Evolutionary conservation across 2,888 invertebrate genomes (phyloP), one percentile per base, ranked within the genome.

Genomic region (Euspilapteryx auroguttella): DNA sequence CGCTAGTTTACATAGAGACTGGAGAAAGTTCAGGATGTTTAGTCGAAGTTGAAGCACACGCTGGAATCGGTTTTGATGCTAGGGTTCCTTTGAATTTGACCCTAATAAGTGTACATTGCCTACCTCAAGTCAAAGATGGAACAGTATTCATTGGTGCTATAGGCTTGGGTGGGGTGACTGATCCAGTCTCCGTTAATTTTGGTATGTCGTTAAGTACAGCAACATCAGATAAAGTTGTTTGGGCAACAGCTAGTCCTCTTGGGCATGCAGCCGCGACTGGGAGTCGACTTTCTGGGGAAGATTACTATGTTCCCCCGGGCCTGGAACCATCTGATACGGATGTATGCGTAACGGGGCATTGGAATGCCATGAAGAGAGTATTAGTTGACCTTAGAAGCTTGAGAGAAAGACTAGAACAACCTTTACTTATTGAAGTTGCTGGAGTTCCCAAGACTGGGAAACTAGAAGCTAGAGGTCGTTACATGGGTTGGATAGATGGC

Each of bases 281-380:
- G 11, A 42, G 44, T 17, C 49, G 41, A 39, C 38, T 58, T 27
- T 50, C 55, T 8, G 37, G 34, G 20, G 55, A 66, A 22, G 71
- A 71, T 36, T 47, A 35, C 31, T 75, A 50, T 40, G 30, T 68
- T 22, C 55, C 61, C 13, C 37, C 44, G 14, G 55, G 59, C 33
- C 42, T 69, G 30, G 35, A 39, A 21, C 34, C 36, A 8, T 37
- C 35, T 28, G 32, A 37, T 25, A 44, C 35, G 15, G 30, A 39
- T 9, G 12, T 36, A 2, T 69, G 71, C 38, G 49, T 39, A 31
- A 53, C 54, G 13, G 46, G 45, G 31, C 66, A 65, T 37, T 75
- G 75, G 75, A 62, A 71, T 40, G 47, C 62, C 3, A 53, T 68
- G 46, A 62, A 49, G 33, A 47, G 75, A 29, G 45, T 65, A n/a